phyloP scores from a whole-genome alignment of 2,888 invertebrate genomes.

The Dioctria linearis region DNA sequence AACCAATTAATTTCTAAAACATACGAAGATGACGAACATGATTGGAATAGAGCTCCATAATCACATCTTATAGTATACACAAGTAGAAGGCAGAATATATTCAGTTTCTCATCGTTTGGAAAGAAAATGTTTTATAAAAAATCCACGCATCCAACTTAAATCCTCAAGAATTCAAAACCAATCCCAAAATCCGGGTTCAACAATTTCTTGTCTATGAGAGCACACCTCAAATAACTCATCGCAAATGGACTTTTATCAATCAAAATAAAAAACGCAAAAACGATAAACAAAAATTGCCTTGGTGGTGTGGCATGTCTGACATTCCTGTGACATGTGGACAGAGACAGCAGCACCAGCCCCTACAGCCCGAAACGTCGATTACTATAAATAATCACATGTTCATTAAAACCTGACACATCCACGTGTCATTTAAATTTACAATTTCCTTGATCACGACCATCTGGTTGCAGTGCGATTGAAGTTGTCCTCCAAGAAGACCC shows the following conservation, averaged over 20 bases:
- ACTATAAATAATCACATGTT: slow-evolving; percentile 58
- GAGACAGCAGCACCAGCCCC: slow-evolving; percentile 20
- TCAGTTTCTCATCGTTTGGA: no score
- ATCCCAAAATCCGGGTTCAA: slow-evolving; percentile 11
- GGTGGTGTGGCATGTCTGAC: slow-evolving; percentile 3
- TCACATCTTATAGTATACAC: no score
- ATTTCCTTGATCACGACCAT: slow-evolving; percentile 61
- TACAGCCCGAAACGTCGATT: slow-evolving; percentile 14
- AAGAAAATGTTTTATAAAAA: no score
- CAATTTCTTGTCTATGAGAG: not conserved
- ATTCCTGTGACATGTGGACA: slow-evolving; percentile 34
- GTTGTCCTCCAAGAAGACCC: not conserved
- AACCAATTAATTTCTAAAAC: no score
- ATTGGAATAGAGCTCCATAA: no score
- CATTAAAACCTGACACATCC: slow-evolving; percentile 61
- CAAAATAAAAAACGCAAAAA: not conserved
- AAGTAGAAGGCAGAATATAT: no score
- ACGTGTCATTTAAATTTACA: slow-evolving; percentile 61
- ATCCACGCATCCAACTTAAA: no score
- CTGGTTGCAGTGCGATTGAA: slow-evolving; percentile 58
- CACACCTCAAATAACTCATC: slow-evolving; percentile 16
- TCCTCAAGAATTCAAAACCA: no score
- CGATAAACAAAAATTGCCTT: not conserved
- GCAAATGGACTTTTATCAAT: slow-evolving; percentile 37
- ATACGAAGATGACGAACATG: no score